Percentiles rank a stretch among this genome's conserved stretches.
phyloP scores from a whole-genome alignment of 2,113 vertebrate species.

The Puffinus mauretanicus region DNA sequence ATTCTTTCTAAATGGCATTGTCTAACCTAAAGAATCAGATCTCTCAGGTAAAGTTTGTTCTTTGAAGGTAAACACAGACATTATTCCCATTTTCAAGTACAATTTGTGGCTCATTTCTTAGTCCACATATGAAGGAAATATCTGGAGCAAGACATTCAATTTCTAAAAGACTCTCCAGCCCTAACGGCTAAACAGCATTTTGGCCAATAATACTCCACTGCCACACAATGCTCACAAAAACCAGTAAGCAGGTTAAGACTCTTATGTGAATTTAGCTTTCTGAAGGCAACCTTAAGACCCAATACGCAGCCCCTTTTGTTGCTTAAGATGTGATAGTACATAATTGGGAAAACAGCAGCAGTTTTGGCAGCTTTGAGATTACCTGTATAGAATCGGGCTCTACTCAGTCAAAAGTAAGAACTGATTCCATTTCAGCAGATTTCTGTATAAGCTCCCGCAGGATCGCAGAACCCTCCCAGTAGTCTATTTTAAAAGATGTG shows the following conservation, averaged over 20 bases:
- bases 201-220: not conserved
- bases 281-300: not conserved
- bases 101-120: not conserved
- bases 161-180: not conserved
- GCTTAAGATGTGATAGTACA: not conserved
- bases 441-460: not conserved
- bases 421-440: not conserved
- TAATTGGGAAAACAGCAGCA: not conserved
- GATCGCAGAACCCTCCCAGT: accelerated
- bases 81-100: not conserved
- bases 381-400: not conserved
- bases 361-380: not conserved
- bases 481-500: not conserved
- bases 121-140: not conserved
- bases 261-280: not conserved
- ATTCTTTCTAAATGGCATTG: not conserved
- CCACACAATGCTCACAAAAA: not conserved
- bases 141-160: not conserved
- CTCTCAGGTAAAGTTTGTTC: not conserved
- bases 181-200: not conserved
- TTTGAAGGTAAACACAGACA: not conserved
- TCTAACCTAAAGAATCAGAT: not conserved
- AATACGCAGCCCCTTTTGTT: not conserved
- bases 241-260: not conserved
- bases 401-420: not conserved